These are phyloP conservation scores for Corythornis cristatus DNA, from an alignment of 2,113 vertebrate species.

Conservation along the genomic window DNA sequence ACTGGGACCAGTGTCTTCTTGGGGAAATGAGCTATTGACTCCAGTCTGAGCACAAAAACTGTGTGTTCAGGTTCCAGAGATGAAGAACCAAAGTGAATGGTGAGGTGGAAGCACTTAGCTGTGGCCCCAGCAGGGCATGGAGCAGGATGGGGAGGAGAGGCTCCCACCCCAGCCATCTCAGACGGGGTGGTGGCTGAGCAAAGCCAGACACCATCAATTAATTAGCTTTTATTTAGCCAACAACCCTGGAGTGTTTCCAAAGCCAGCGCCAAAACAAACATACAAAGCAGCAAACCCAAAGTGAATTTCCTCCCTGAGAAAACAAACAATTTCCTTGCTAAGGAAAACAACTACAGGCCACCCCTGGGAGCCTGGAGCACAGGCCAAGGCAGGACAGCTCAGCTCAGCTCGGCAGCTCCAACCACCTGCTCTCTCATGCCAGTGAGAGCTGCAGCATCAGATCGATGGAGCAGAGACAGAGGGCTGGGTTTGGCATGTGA, in stretches of 20 bases:
- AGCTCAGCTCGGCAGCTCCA: not conserved
- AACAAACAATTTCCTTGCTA: rapidly evolving
- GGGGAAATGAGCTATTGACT: rapidly evolving
- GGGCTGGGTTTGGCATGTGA: not conserved
- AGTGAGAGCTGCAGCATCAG: rapidly evolving
- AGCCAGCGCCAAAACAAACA: not conserved
- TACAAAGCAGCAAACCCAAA: rapidly evolving
- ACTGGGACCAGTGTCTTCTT: not conserved
- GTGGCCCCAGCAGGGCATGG: rapidly evolving
- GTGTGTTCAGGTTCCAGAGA: rapidly evolving
- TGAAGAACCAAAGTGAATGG: rapidly evolving
- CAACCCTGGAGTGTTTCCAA: not conserved
- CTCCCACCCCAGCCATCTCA: not conserved
- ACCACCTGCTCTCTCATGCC: not conserved
- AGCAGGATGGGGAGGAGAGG: not conserved
- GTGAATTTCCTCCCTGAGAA: not conserved
- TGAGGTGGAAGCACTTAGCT: not conserved
- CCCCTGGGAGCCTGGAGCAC: not conserved
- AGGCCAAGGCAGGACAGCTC: rapidly evolving
- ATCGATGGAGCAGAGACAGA: not conserved
- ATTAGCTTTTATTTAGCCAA: not conserved
- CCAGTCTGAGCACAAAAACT: not conserved
- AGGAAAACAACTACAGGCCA: not conserved
- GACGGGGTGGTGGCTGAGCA: not conserved
- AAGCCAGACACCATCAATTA: not conserved